Base-by-base conservation (phyloP, 2,888 invertebrate species). In the Oithona nana region DNA sequence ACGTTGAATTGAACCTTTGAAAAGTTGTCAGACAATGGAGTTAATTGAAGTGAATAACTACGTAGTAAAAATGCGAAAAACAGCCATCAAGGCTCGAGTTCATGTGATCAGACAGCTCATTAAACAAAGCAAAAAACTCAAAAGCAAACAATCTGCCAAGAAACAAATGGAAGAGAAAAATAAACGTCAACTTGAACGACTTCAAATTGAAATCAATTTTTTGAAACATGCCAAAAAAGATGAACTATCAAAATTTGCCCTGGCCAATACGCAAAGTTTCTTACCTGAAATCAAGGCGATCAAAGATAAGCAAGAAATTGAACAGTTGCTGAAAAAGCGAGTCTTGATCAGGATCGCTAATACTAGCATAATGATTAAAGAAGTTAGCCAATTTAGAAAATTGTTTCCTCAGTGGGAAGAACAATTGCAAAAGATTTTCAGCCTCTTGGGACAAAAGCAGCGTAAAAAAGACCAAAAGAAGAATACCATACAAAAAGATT, bases 321-420 rank as follows among this genome's bases (percentile, higher is more conserved):
- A 22, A 8, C 26, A 48, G 22, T n/a, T 22, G 1, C n/a, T 50
- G 28, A 22, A 59, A 13, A 48, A 26, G n/a, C 48, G 59, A 20
- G 59, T 50, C 13, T 22, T 50, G 2, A 28, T 59, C 49, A 24
- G 59, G 13, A 22, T 59, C 3, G 59, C 59, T 13, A 48, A 39
- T 11, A n/a, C 24, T 13, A 49, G 2, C 2, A 1, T 49, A 1
- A 8, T 59, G 13, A 24, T 13, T 6, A 28, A 3, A 4, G 28
- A 59, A 59, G 49, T 59, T 1, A 16, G 24, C 1, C 11, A n/a
- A 13, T 59, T 59, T 28, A 48, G 59, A 22, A 13, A 3, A 2
- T 49, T 49, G 26, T 59, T 13, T 24, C 59, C 59, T 6, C 24
- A 24, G 13, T 59, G 59, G 59, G n/a, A 24, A n/a, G 49, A 48